Conservation (phyloP, 1,140 invertebrate species). For the Meloidogyne chitwoodi region DNA sequence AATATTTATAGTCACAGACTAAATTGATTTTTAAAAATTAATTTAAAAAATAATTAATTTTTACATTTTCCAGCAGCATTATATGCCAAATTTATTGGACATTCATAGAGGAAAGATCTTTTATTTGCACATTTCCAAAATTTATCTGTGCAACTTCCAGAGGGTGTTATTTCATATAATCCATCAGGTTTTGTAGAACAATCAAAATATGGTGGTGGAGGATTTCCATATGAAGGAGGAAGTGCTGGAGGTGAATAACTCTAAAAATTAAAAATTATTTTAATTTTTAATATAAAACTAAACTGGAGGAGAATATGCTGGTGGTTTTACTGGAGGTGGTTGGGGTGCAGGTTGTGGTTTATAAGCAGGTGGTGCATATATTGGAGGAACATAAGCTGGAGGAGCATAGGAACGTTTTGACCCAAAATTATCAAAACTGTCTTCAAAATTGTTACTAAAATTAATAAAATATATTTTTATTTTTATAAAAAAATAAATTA, state of each 20-base stretch:
- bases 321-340: background rate
- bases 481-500: background rate
- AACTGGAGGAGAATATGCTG: background rate
- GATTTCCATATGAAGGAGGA: background rate
- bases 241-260: background rate
- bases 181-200: background rate
- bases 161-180: background rate
- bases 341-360: background rate
- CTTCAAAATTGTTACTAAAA: background rate
- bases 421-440: background rate
- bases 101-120: background rate
- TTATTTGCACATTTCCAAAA: background rate
- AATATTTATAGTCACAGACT: background rate
- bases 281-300: background rate
- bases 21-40: background rate
- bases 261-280: background rate
- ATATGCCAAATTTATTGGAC: background rate
- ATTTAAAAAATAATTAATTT: background rate
- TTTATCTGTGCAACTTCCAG: background rate
- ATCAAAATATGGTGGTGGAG: background rate
- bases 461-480: background rate
- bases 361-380: background rate
- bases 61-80: background rate
- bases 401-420: background rate
- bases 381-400: background rate